These are phyloP conservation scores for Eubucco bourcierii DNA, from an alignment of 2,113 vertebrate genomes.

Conservation along the genomic window DNA sequence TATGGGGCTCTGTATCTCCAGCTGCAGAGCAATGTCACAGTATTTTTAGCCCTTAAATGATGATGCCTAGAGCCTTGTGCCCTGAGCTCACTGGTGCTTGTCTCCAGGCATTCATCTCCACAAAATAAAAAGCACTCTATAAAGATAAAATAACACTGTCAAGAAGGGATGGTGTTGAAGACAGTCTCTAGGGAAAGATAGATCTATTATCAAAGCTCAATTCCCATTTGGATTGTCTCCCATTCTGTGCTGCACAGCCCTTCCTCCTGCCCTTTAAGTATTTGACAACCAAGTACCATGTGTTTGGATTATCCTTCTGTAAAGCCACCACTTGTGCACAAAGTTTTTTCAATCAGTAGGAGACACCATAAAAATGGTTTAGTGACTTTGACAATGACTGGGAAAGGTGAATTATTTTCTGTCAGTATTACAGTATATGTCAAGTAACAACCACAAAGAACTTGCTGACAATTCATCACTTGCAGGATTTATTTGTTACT, in stretches of 20 bases:
- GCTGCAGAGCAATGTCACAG: neutral
- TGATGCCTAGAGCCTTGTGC: neutral
- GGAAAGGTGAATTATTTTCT: neutral
- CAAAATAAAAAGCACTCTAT: neutral
- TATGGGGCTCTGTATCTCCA: neutral
- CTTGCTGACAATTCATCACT: neutral
- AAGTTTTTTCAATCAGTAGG: neutral
- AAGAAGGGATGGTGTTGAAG: neutral
- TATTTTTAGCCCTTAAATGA: neutral
- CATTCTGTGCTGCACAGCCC: neutral
- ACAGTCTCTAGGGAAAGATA: neutral
- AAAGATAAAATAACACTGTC: neutral
- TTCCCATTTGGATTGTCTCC: neutral
- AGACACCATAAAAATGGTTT: neutral
- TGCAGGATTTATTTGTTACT: neutral
- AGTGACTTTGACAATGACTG: neutral
- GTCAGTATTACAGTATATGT: neutral
- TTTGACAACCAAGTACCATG: neutral
- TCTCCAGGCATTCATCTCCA: neutral
- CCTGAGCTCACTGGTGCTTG: neutral
- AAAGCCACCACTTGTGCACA: neutral
- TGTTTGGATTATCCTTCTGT: neutral
- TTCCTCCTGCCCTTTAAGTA: neutral
- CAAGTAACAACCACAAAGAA: neutral
- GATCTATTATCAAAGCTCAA: neutral